Conservation (phyloP, 2,797 vertebrate genomes). For the Amazona finschi region DNA sequence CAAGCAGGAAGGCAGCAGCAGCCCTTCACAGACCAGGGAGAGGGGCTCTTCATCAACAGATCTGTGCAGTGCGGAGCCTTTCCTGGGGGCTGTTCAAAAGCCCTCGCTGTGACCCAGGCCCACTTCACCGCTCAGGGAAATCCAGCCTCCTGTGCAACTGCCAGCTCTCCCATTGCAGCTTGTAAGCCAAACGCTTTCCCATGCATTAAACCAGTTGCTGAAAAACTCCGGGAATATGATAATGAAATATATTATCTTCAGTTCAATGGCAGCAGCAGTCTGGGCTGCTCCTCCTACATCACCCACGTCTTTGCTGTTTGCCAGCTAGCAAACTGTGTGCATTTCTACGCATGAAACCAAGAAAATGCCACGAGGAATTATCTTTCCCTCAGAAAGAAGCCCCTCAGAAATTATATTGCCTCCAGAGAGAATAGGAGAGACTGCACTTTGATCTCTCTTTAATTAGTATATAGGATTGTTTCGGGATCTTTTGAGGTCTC, state of each 20-base stretch:
- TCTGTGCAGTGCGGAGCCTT: not conserved
- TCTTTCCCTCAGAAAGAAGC: not conserved
- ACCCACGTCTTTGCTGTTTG: not conserved
- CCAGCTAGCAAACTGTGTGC: not conserved
- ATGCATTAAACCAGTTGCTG: not conserved
- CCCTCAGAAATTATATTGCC: not conserved
- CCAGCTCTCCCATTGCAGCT: conserved; percentile 31
- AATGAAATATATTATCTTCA: not conserved
- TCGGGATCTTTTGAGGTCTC: conserved; percentile 22
- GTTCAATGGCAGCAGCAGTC: conserved; percentile 12
- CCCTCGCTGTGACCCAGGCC: not conserved
- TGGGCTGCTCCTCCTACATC: conserved; percentile 18
- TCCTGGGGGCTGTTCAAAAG: not conserved
- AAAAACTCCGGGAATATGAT: conserved; percentile 4
- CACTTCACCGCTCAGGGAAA: not conserved
- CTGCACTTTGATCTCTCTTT: conserved; percentile 26
- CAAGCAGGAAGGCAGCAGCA: not conserved
- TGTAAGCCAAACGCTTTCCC: not conserved
- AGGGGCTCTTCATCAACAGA: not conserved
- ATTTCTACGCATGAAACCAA: conserved; percentile 18
- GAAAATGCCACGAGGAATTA: not conserved
- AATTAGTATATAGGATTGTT: conserved; percentile 3
- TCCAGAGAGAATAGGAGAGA: not conserved
- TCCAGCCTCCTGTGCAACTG: not conserved
- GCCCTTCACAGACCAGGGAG: not conserved